Evolutionary conservation across 2,113 vertebrate species (phyloP).

Genomic region (Candoia aspera): DNA sequence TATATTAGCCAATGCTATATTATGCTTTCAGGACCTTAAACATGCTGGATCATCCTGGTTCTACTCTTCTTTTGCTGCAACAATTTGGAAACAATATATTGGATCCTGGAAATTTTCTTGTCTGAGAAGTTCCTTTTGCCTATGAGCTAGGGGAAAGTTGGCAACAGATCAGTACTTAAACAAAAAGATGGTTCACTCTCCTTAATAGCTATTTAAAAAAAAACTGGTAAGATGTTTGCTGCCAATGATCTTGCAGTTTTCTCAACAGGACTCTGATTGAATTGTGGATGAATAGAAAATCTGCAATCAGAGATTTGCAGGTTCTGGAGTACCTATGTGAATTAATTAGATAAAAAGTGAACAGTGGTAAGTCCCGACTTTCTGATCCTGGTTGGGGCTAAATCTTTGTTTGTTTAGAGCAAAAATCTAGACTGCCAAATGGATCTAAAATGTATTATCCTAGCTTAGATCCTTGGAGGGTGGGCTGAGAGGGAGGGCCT

Average conservation of each 20-base stretch:
- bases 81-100: background rate
- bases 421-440: background rate
- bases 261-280: background rate
- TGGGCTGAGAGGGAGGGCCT: too few relatives aligned
- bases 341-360: background rate
- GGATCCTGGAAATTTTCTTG: background rate
- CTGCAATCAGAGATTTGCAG: background rate
- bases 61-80: background rate
- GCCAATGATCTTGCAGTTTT: background rate
- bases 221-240: background rate
- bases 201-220: background rate
- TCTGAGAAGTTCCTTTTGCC: background rate
- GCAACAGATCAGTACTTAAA: background rate
- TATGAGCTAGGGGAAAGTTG: background rate
- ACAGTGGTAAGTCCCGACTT: background rate
- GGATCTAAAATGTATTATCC: background rate
- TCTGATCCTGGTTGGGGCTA: background rate
- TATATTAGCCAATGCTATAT: background rate
- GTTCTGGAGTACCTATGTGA: background rate
- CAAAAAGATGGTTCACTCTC: background rate
- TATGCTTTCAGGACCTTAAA: background rate
- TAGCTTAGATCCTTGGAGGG: background rate
- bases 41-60: background rate
- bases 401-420: background rate
- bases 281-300: background rate